Evolutionary conservation across 2,113 vertebrate species (phyloP).

Genomic region (Sakesphorus luctuosus): DNA sequence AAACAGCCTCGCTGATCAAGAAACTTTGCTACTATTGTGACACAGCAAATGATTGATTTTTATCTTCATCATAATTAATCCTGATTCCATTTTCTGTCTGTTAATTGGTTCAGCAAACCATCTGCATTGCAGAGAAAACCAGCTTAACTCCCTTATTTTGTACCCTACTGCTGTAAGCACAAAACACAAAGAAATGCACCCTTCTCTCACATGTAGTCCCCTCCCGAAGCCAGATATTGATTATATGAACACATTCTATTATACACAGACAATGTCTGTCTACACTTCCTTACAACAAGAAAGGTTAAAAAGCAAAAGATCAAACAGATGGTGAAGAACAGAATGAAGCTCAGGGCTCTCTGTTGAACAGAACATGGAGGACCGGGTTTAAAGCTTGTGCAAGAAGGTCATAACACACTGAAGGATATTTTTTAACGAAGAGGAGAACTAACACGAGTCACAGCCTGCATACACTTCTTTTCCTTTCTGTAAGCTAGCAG

Average conservation of each 20-base stretch:
- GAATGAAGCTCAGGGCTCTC: neutral
- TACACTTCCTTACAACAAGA: neutral
- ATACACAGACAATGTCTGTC: neutral
- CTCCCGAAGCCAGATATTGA: neutral
- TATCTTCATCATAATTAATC: neutral
- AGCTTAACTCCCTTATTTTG: neutral
- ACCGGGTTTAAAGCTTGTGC: neutral
- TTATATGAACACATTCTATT: neutral
- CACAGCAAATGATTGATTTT: neutral
- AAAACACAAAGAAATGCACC: neutral
- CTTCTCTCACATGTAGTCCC: neutral
- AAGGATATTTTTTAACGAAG: neutral
- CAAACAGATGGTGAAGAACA: neutral
- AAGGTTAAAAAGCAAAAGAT: neutral
- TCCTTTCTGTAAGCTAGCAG: neutral
- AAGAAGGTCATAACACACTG: neutral
- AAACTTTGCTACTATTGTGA: neutral
- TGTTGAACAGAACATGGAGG: neutral
- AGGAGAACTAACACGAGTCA: neutral
- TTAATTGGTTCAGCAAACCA: neutral
- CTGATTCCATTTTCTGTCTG: neutral
- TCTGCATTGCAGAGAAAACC: neutral
- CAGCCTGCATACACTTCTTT: neutral
- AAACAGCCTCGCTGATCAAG: neutral
- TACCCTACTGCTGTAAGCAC: neutral